A percentile compares a stretch with the other conserved stretches of the same genome.
phyloP scores from a whole-genome alignment of 1,140 invertebrate species.

The Pseudomyrmex pallidus region DNA sequence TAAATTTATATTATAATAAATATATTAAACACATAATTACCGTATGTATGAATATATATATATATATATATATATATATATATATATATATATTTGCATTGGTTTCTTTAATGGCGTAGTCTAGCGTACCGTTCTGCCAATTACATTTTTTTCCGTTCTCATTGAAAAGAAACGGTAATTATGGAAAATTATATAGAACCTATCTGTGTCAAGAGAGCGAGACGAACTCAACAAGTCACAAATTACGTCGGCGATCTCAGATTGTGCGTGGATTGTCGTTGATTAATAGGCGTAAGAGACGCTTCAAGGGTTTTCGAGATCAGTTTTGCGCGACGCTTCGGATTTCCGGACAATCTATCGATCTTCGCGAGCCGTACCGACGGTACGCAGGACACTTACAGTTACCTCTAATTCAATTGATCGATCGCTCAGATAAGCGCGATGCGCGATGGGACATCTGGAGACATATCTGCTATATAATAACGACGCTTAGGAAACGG shows the following conservation, averaged over 20 bases:
- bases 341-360: constrained; percentile 61
- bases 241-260: constrained; percentile 37
- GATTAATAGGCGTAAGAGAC: constrained; percentile 39
- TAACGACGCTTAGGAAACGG: constrained; percentile 53
- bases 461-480: constrained; percentile 56
- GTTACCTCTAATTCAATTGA: constrained; percentile 72
- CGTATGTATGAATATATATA: not conserved
- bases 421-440: constrained; percentile 69
- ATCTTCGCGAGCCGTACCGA: constrained; percentile 47
- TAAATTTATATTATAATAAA: too few species aligned
- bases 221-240: constrained; percentile 19
- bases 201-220: constrained; percentile 43
- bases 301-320: constrained; percentile 38
- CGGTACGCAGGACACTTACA: constrained; percentile 27
- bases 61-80: not conserved
- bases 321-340: not conserved
- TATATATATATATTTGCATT: not conserved
- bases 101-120: not conserved
- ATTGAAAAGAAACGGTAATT: constrained; percentile 29
- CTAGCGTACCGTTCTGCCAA: not conserved
- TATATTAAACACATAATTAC: too few species aligned
- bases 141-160: constrained; percentile 19
- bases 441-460: constrained; percentile 44
- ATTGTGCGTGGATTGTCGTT: constrained; percentile 40
- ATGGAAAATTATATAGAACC: constrained; percentile 45